Evolutionary conservation across 2,888 invertebrate genomes (phyloP), one percentile per base, ranked within the genome.

Genomic region (Cephus sareptanus): DNA sequence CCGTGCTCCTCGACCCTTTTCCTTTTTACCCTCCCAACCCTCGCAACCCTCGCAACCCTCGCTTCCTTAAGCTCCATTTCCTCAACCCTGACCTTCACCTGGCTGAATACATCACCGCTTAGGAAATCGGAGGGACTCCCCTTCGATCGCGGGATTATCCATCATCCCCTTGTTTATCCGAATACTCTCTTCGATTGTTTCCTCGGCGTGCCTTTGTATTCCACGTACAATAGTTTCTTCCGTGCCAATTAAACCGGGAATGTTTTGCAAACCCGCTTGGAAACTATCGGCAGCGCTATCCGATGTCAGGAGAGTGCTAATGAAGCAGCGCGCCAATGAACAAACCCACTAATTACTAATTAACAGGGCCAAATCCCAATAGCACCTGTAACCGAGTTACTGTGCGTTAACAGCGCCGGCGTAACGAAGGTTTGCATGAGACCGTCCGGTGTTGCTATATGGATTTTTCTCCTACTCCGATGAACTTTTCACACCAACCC

Each of bases 271-370:
- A 56, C 9, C 9, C 56, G 0, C 56, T 56, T 56, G 56, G 23
- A 56, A 56, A 23, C 56, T 56, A 56, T 56, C 23, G 56, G 9
- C 23, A 23, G 9, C 56, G 9, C 56, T 56, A 23, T 56, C 23
- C 23, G 56, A 23, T 56, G 15, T 56, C 56, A 9, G 56, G 23
- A 56, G 23, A 71, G 40, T 76, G 75, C 80, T 84, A 82, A 85
- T 83, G 81, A 84, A 83, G 77, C 79, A 68, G 69, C 80, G 75
- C 79, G 80, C 79, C 78, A 78, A 76, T 81, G 81, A 81, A 84
- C 81, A 81, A 85, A 82, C 81, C 83, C 79, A 77, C 82, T 85
- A 84, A 84, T 83, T 80, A 81, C 76, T 83, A 83, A 85, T 85
- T 83, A 82, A 83, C 56, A 56, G 56, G 23, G 9, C 9, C 23